Conservation (phyloP, 2,113 vertebrate species). For the Spea multiplicata region DNA sequence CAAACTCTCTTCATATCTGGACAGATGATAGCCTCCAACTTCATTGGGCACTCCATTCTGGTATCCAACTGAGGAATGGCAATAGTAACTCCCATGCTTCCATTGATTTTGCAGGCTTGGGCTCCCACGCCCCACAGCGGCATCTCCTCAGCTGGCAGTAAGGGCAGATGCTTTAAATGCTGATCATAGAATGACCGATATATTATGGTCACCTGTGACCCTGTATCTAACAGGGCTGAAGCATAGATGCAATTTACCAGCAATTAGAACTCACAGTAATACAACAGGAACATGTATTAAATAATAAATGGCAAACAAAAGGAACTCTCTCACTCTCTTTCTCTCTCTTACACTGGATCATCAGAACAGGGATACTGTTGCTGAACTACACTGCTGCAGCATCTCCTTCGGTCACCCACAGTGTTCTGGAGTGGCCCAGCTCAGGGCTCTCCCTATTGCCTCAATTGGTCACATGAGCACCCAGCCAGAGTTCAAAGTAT, state of each 20-base stretch:
- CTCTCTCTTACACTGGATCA: no score
- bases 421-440: no score
- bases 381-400: no score
- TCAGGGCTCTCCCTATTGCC: no score
- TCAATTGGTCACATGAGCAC: no score
- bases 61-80: not conserved
- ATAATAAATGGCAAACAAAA: no score
- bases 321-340: no score
- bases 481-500: no score
- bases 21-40: not conserved
- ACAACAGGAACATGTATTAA: no score
- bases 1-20: not conserved
- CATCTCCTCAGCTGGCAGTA: slow-evolving; percentile 1
- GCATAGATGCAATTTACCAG: not conserved
- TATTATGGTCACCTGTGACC: not conserved
- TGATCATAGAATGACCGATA: not conserved
- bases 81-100: not conserved
- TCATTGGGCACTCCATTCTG: not conserved
- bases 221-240: not conserved
- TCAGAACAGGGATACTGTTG: no score
- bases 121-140: not conserved
- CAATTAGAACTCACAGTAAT: no score
- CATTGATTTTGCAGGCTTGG: not conserved
- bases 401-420: no score
- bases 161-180: not conserved